phyloP scores from a whole-genome alignment of 2,113 vertebrate species.

The Steatornis caripensis region DNA sequence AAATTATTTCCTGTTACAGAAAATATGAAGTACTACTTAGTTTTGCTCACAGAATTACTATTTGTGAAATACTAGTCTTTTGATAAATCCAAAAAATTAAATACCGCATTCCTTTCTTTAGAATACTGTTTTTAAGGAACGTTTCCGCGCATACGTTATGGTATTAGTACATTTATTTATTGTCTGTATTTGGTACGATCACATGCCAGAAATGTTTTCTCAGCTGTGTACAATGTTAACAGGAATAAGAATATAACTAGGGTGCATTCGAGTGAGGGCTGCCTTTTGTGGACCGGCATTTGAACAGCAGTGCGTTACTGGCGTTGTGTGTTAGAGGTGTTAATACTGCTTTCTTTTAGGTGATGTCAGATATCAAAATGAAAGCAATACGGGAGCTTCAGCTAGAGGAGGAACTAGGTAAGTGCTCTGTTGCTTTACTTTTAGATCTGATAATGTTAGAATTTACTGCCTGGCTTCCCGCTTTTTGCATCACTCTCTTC shows the following conservation, averaged over 20 bases:
- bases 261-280: not conserved
- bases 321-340: not conserved
- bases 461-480: not conserved
- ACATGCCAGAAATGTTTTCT: not conserved
- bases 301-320: not conserved
- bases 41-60: not conserved
- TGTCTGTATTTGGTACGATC: not conserved
- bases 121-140: not conserved
- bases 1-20: not conserved
- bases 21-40: not conserved
- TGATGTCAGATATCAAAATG: constrained; percentile 86
- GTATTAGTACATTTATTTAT: not conserved
- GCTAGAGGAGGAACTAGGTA: constrained; percentile 79
- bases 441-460: not conserved
- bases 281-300: not conserved
- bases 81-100: not conserved
- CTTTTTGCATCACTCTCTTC: not conserved
- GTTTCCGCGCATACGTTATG: not conserved
- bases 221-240: not conserved
- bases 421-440: not conserved
- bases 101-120: not conserved
- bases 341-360: constrained; percentile 67
- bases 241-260: not conserved
- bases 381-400: constrained; percentile 84
- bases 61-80: not conserved